phyloP scores from a whole-genome alignment of 2,888 invertebrate species.

The Oscheius sp. region DNA sequence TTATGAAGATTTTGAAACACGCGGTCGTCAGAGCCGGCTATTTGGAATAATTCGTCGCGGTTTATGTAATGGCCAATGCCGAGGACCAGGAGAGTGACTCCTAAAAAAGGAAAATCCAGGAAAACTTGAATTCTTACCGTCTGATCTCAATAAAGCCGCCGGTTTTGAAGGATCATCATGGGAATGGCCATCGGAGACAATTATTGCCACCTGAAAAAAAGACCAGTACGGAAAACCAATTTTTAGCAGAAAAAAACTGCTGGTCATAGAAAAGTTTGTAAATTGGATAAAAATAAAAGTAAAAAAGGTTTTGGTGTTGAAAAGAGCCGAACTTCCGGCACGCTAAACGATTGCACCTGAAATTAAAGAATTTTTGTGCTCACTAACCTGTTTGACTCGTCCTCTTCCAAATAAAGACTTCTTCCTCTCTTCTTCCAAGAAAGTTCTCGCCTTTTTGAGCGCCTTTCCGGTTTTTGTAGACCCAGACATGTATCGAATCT shows the following conservation, averaged over 20 bases:
- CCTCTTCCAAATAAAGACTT: conserved; percentile 1
- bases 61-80: conserved; percentile 30
- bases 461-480: conserved; percentile 32
- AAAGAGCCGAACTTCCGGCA: neutral
- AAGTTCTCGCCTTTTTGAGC: conserved; percentile 11
- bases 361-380: too few species aligned
- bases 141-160: neutral
- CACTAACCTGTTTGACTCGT: conserved; percentile 6
- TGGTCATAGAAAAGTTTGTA: too few species aligned
- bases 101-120: neutral
- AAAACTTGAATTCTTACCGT: conserved; percentile 1
- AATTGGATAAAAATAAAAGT: too few species aligned
- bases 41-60: conserved; percentile 18
- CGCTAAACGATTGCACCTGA: too few species aligned
- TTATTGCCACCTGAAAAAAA: conserved; percentile 15
- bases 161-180: conserved; percentile 16
- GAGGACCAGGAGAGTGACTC: conserved; percentile 19
- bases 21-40: conserved; percentile 8
- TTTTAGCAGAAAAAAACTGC: too few species aligned
- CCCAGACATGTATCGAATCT: conserved; percentile 27
- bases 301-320: neutral
- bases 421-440: conserved; percentile 11
- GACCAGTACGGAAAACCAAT: too few species aligned
- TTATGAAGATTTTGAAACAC: conserved; percentile 23
- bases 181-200: conserved; percentile 28